Evolutionary conservation across 2,797 vertebrate species (phyloP), one percentile per base, ranked within the genome.

Genomic region (Margarornis squamiger): DNA sequence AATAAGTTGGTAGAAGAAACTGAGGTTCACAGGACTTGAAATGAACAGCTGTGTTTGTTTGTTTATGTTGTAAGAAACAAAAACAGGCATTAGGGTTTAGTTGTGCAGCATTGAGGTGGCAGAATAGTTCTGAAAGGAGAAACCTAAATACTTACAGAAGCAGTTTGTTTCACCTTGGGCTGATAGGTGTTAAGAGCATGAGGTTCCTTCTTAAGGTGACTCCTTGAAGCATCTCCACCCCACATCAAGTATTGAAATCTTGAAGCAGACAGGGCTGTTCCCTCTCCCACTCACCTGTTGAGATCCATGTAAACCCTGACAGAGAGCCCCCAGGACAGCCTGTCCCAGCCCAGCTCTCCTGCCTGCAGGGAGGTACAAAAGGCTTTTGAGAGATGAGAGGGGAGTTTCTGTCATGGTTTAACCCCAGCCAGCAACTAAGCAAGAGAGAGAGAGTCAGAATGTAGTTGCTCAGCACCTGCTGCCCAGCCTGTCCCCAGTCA

Each of bases 271-370:
- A 1, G 1, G 14, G 27, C 68, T 29, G 12, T 51, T 18, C 43
- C 34, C 20, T 48, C 7, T 76, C 45, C 30, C 24, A 5, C 36
- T 61, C 23, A 6, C 30, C 21, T 86, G 9, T 13, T 55, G 46
- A 29, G 3, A 52, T 67, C 63, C 5, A 2, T 14, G 14, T 38
- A 54, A 36, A 36, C 38, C 22, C 32, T n/a, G 23, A 11, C 20
- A 46, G 27, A 34, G 32, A 20, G 29, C 3, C 4, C 23, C 12
- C 34, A 1, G 1, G 16, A 7, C 18, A 23, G 26, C 10, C 34
- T 34, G 20, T 17, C 38, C 51, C 23, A 58, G 57, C 22, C 26
- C n/a, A 39, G 45, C 55, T 63, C 32, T 41, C 11, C 46, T 5
- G 55, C 59, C 43, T 58, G 38, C 59, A 18, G 10, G 43, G 58